Base-by-base conservation (phyloP, 2,113 vertebrate genomes). In the Mastomys coucha region DNA sequence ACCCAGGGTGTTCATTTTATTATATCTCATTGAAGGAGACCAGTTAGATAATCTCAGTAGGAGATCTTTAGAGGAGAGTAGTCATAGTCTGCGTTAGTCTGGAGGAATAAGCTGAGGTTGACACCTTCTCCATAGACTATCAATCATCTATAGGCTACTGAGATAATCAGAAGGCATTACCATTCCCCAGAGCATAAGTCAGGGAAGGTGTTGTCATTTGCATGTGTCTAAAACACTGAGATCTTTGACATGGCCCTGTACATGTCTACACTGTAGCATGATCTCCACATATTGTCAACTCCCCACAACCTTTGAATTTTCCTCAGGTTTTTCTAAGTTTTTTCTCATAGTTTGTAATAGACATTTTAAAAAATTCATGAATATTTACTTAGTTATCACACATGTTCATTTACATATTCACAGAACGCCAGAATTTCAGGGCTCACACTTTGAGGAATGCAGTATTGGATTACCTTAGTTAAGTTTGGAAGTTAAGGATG, bases 311-410 rank as follows among this genome's bases (percentile, higher is more conserved):
- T 60, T 90, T 91, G 85, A 86, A 91, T 80, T 58, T 87, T n/a
- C n/a, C n/a, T n/a, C n/a, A n/a, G n/a, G n/a, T n/a, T 69, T 39
- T 93, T 92, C 85, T 53, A 58, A 33, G 92, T 93, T 93, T 92
- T 92, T 91, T 81, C 26, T 67, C 63, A 28, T 22, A 56, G 10
- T 45, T 93, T 89, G 88, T 51, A 85, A 85, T 82, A 16, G 60
- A 82, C 60, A 90, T 77, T 95, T 94, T 89, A 24, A 94, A 91
- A 91, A 69, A 88, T 49, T 89, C 33, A 39, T 82, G 85, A 90
- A 88, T 33, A 85, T 56, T 73, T 58, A 58, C n/a, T 51, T 89
- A 69, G 91, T 36, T 75, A 58, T 88, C 67, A 89, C 56, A 31
- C 12, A 13, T 89, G 28, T 88, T 78, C 49, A 76, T 63, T 51